Evolutionary conservation across 2,888 invertebrate genomes (phyloP), one percentile per base, ranked within the genome.

Genomic region (Allolobophora icterica): DNA sequence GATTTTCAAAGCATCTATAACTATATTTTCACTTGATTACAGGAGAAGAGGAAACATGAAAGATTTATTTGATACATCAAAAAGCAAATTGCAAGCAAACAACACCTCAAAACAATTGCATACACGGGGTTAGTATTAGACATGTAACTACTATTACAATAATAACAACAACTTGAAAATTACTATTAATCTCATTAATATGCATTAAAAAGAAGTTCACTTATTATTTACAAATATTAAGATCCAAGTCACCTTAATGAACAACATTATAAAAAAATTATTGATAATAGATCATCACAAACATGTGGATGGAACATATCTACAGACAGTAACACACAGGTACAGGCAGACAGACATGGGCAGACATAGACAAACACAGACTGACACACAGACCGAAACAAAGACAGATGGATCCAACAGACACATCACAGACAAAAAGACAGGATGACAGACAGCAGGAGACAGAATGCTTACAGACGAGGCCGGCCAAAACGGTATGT

Each of bases 401-500:
- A 52, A 52, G 52, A 52, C 15, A 52, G 52, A 52, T 21, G 21
- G 52, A 52, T 24, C 21, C 19, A 6, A 21, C 33, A 89, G 6
- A 40, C 38, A 89, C 30, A 40, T 21, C 6, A 24, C 38, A 35
- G 21, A 21, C 87, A 87, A 6, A 87, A 21, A 35, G 35, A 87
- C 87, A 34, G 8, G 35, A 5, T n/a, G n/a, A 87, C 87, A 87
- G 21, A 87, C 35, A 87, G 0, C 3, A 35, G 6, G 6, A 87
- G 34, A 87, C 24, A 21, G 35, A 87, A 90, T 83, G 94, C 95
- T 95, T 94, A 96, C 98, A 99, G 94, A 99, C 97, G 90, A 99
- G 96, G 90, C 99, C 99, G 92, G 98, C 98, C 92, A 98, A 97
- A 35, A 98, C 96, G 4, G 98, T 98, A 94, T 99, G 99, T 58